Base-by-base conservation (phyloP, 1,140 invertebrate genomes). In the Archivesica marissinica region DNA sequence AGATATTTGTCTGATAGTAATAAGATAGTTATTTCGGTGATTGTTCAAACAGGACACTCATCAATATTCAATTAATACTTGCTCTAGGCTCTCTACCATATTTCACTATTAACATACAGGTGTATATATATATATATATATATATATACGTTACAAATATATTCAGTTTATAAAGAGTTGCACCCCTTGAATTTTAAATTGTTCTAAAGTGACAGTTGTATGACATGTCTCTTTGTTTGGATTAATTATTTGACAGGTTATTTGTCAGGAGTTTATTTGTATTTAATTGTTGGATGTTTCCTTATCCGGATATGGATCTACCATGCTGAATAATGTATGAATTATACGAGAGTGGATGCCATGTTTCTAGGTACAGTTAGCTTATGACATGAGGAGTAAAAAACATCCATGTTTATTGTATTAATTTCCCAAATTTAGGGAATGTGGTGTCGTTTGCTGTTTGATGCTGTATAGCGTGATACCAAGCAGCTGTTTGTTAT, bases 191-290 rank as follows among this genome's bases (percentile, higher is more conserved):
- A 35, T 15, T 35, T 64, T 64, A 13, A 64, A 64, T 35, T 9
- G 17, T 64, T 64, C 33, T 33, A 17, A 35, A 35, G 3, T 64
- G 59, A 64, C 59, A 64, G 59, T 64, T 64, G 38, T 25, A 64
- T 64, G 59, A 35, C 59, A 64, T 35, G 13, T 64, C 1, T 15
- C 6, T 23, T 59, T 59, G 54, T 33, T 64, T 64, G 59, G n/a
- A 64, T 64, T 64, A 64, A 64, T 64, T 64, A 15, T 64, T 64
- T 64, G 59, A 64, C 59, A 64, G 59, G 28, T 35, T n/a, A 17
- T 33, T 35, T 64, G 59, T 64, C 59, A 64, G 59, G 38, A 64
- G 23, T 35, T 64, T 64, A 64, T 64, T 64, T 64, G 30, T 35
- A 35, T 2, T 64, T 64, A 28, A 64, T 64, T 64, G 59, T 64